Evolutionary conservation across 2,113 vertebrate genomes (phyloP).

Genomic region (Climacteris rufus): DNA sequence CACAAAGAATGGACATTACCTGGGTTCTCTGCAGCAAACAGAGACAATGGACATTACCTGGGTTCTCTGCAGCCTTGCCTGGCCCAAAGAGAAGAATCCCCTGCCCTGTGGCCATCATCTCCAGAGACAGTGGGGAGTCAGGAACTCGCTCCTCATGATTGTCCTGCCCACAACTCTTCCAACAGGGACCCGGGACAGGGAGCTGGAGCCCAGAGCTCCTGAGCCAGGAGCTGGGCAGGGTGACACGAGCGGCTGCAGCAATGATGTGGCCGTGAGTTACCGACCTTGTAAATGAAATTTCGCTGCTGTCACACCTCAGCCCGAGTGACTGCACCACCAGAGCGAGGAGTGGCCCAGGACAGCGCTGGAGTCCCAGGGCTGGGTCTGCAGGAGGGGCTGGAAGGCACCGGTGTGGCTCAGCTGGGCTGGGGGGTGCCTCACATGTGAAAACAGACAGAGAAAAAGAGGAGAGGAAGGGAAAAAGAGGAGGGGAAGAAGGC

Average conservation of each 20-base stretch:
- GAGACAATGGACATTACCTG: background rate
- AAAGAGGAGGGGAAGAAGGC: no score
- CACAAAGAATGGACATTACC: no score
- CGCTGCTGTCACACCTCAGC: no score
- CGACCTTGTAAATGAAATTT: no score
- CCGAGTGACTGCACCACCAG: no score
- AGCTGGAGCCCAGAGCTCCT: no score
- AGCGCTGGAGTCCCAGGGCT: no score
- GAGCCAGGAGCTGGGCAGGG: background rate
- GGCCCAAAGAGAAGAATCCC: background rate
- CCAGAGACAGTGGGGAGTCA: background rate
- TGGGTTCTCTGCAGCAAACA: background rate
- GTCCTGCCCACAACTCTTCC: background rate
- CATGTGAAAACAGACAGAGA: background rate
- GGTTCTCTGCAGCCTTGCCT: background rate
- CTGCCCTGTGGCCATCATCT: rapidly evolving
- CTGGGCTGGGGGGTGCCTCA: rapidly evolving
- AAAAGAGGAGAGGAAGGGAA: background rate
- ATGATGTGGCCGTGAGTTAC: no score
- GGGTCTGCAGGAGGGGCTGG: no score
- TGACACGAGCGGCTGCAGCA: conserved; percentile 8
- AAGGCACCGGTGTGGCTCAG: rapidly evolving
- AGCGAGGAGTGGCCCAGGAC: no score
- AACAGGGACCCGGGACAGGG: no score
- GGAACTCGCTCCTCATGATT: background rate